phyloP scores from a whole-genome alignment of 1,140 invertebrate genomes.

The Nephila pilipes region DNA sequence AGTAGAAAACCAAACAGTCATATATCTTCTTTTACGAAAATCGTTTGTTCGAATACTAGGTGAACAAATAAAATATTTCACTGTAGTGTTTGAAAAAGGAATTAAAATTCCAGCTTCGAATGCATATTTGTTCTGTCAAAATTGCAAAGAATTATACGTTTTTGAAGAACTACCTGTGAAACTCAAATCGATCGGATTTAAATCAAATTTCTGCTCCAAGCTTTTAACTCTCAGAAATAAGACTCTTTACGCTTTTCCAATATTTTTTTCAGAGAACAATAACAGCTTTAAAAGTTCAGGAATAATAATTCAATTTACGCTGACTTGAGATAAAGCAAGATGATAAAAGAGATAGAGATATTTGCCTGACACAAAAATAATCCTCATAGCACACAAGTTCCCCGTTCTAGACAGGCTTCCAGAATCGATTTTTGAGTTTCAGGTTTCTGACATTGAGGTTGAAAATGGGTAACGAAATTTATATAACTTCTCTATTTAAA shows the following conservation, averaged over 20 bases:
- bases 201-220: not conserved
- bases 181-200: not conserved
- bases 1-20: too few relatives aligned
- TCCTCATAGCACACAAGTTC: not conserved
- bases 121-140: not conserved
- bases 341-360: not conserved
- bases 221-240: not conserved
- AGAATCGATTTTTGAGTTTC: not conserved
- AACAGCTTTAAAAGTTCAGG: not conserved
- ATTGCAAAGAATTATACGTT: too few relatives aligned
- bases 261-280: not conserved
- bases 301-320: conserved; percentile 19
- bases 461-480: not conserved
- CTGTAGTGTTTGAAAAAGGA: not conserved
- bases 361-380: conserved; percentile 19
- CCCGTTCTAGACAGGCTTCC: not conserved
- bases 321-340: not conserved
- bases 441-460: not conserved
- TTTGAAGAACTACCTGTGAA: not conserved
- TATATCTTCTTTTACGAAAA: too few relatives aligned
- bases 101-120: not conserved
- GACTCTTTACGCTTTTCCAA: not conserved
- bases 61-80: too few relatives aligned
- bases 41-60: too few relatives aligned
- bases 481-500: not conserved